Evolutionary conservation across 2,888 invertebrate genomes (phyloP), one percentile per base, ranked within the genome.

Genomic region (Trachelus troglodyta): DNA sequence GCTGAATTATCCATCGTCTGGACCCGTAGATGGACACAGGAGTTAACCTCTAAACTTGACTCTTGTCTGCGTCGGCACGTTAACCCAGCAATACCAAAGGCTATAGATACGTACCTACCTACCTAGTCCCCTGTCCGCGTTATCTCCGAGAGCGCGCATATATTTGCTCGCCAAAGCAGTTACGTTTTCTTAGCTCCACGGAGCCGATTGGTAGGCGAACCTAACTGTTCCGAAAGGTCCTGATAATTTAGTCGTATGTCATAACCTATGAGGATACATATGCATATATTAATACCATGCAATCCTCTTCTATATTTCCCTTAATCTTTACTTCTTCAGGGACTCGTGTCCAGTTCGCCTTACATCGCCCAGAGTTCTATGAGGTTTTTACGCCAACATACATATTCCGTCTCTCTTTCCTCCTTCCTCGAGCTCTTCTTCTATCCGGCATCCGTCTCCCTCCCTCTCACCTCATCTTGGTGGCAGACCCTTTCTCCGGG

Each of bases 181-280:
- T 89, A 87, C 89, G 87, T 88, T 89, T 89, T 88, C 88, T 87
- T 83, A 77, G 33, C 75, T 73, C 34, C 73, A 56, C 33, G 40
- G 35, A 76, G 75, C 80, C 83, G 84, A 84, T 83, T 83, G 85
- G 86, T 85, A 84, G 85, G 84, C 85, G 85, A 88, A 87, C 85
- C 87, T 87, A 88, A 87, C 87, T 88, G 88, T 88, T 88, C 86
- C 85, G 85, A 85, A 85, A 85, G 85, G 84, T 86, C 85, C 85
- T 84, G 87, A 86, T 87, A 87, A 88, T 88, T 88, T 86, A 83
- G 87, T 88, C 87, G 86, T 80, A 82, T 85, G 85, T 86, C 85
- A 87, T 81, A 85, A 80, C 80, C 85, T 83, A 81, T 82, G 81
- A 82, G 81, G 77, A 40, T 23, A 40, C 6, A 35, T 12, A 12